Evolutionary conservation across 2,113 vertebrate genomes (phyloP).

Genomic region (Apeltes quadracus): DNA sequence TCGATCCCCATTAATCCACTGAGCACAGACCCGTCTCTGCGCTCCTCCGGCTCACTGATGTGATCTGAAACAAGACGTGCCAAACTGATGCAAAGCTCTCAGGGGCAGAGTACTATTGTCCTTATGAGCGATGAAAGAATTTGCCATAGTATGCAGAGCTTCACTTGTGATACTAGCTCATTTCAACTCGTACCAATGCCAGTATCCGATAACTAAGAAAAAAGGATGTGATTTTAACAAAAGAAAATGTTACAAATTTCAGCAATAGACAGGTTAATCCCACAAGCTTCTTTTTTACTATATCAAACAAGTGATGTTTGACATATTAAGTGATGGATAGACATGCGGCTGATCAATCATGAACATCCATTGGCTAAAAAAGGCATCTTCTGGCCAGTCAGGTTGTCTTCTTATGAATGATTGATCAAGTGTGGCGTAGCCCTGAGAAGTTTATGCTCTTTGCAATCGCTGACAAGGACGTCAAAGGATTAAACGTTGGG

Average conservation of each 20-base stretch:
- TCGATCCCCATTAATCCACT: slow-evolving; percentile 17
- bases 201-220: no score
- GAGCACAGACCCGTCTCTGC: slow-evolving; percentile 8
- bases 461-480: not conserved
- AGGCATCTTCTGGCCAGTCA: not conserved
- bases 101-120: slow-evolving; percentile 16
- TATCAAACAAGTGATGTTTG: not conserved
- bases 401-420: not conserved
- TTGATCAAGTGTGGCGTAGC: not conserved
- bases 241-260: no score
- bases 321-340: not conserved
- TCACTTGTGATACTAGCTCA: no score
- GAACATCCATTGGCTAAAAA: not conserved
- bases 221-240: no score
- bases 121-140: slow-evolving; percentile 9
- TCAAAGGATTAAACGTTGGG: not conserved
- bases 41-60: slow-evolving; percentile 38
- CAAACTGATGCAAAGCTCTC: slow-evolving; percentile 32
- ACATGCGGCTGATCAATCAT: not conserved
- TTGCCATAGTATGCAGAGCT: not conserved
- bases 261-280: no score
- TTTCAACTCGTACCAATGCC: no score
- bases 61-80: slow-evolving; percentile 64
- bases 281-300: not conserved
- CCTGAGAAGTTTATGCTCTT: not conserved